phyloP scores from a whole-genome alignment of 1,140 invertebrate species.

The Carcinoscorpius rotundicauda region DNA sequence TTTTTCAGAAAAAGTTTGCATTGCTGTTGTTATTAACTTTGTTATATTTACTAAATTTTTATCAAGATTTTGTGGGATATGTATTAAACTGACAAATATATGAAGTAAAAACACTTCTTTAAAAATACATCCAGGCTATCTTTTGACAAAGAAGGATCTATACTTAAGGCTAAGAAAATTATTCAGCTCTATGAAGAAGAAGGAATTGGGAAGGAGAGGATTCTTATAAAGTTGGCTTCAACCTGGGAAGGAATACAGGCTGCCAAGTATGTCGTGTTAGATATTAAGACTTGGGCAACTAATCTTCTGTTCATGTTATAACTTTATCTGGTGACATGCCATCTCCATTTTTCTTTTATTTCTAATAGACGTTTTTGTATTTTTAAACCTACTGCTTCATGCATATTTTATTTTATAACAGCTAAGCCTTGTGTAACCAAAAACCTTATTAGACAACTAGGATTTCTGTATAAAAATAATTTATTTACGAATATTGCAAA shows the following conservation, averaged over 20 bases:
- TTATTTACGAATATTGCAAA: too few species aligned
- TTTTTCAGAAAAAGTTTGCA: too few species aligned
- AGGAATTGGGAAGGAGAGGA: slow-evolving; percentile 80
- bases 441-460: too few species aligned
- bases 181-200: slow-evolving; percentile 80
- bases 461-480: too few species aligned
- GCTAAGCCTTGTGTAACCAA: too few species aligned
- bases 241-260: slow-evolving; percentile 99
- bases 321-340: too few species aligned
- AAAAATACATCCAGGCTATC: slow-evolving; percentile 54
- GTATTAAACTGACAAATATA: background rate
- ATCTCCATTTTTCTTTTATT: background rate
- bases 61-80: background rate
- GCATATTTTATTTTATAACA: too few species aligned
- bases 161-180: slow-evolving; percentile 75
- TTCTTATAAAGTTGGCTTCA: slow-evolving; percentile 93
- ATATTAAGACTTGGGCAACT: background rate
- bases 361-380: background rate
- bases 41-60: background rate
- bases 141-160: slow-evolving; percentile 82
- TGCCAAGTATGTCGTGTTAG: slow-evolving; percentile 53
- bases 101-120: slow-evolving; percentile 7
- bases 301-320: background rate
- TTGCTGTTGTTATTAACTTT: background rate
- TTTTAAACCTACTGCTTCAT: too few species aligned